Conservation (phyloP, 2,797 vertebrate genomes). For the Sebastiscus tertius region DNA sequence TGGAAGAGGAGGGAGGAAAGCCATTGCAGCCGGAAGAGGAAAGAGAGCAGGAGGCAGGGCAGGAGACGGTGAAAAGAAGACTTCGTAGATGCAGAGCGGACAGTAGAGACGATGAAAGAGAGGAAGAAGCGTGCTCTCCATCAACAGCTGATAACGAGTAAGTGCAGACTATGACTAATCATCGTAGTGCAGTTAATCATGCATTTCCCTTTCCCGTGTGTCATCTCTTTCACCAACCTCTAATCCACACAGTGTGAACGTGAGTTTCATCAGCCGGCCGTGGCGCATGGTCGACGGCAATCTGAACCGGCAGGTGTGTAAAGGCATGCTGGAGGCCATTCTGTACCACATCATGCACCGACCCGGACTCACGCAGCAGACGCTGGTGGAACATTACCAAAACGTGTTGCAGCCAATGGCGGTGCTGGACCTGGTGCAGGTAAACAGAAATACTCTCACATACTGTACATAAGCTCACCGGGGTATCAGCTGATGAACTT, state of each 20-base stretch:
- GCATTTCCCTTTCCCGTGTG: neutral
- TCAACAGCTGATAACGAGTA: slow-evolving; percentile 23
- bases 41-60: neutral
- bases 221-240: neutral
- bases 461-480: no score
- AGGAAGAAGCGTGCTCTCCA: neutral
- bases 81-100: neutral
- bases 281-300: slow-evolving; percentile 94
- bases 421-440: slow-evolving; percentile 91
- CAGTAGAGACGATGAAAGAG: neutral
- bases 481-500: neutral
- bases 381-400: slow-evolving; percentile 87
- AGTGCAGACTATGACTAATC: slow-evolving; percentile 8
- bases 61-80: neutral
- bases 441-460: slow-evolving; percentile 44
- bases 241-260: slow-evolving; percentile 8
- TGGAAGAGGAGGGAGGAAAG: neutral
- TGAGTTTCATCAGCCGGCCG: slow-evolving; percentile 90
- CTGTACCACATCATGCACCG: slow-evolving; percentile 92
- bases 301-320: slow-evolving; percentile 91
- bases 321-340: slow-evolving; percentile 94
- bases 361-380: slow-evolving; percentile 85
- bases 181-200: neutral
- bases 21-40: neutral
- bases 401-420: slow-evolving; percentile 89